These are phyloP conservation scores for Sigmodon hispidus DNA, from an alignment of 2,113 vertebrate species.

Conservation along the genomic window DNA sequence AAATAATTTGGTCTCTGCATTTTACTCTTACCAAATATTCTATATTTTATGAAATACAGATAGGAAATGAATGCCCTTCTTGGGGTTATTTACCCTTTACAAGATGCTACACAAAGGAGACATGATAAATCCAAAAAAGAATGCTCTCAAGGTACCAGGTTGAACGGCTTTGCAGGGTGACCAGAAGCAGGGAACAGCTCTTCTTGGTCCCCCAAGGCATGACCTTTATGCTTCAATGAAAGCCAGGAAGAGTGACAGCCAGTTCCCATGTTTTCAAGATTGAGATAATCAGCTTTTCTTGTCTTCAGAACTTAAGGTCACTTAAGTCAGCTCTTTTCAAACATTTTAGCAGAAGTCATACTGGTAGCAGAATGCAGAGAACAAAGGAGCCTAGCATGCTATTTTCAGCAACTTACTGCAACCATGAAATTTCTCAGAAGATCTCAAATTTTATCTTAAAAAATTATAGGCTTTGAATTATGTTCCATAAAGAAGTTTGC, in stretches of 20 bases:
- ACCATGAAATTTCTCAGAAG: neutral
- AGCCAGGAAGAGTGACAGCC: neutral
- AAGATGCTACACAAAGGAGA: neutral
- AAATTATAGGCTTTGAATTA: neutral
- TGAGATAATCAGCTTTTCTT: constrained; percentile 12
- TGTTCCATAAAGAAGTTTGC: neutral
- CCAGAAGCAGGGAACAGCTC: too few relatives aligned
- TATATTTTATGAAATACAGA: neutral
- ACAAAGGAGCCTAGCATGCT: neutral
- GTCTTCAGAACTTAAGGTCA: constrained; percentile 29
- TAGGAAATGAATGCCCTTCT: neutral
- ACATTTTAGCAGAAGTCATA: neutral
- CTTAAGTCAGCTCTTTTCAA: constrained; percentile 26
- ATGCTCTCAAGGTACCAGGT: neutral
- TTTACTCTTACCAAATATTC: neutral
- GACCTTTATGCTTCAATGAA: neutral
- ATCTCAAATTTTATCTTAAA: neutral
- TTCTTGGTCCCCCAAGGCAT: neutral
- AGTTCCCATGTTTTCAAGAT: neutral
- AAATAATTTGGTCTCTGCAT: neutral
- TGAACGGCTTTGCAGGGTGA: neutral
- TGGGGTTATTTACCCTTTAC: neutral
- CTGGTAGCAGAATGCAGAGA: neutral
- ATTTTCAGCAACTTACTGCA: neutral
- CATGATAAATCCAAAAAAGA: neutral